Evolutionary conservation across 35 echinoderm and acorn worm genomes (phyloP), one percentile per base, ranked within the genome.

Genomic region (Apostichopus japonicus): DNA sequence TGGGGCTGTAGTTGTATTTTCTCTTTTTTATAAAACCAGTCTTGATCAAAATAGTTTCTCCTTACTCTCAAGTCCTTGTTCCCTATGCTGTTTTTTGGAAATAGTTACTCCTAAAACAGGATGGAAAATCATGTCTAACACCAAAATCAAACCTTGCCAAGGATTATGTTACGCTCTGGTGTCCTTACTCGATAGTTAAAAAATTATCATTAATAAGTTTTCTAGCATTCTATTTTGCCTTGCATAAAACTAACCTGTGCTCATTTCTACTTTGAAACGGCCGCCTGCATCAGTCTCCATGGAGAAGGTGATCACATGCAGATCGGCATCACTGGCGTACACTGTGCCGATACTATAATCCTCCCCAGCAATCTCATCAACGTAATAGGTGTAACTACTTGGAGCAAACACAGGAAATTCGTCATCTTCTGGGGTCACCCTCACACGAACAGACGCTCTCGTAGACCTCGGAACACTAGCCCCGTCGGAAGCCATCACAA

Each of bases 271-370:
- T 4, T 19, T 80, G 91, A 96, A 99, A 5, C 72, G 76, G 16
- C 87, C 76, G 54, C 59, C 90, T 25, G 88, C 65, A n/a, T 91
- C 88, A 25, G 90, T 90, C 10, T 59, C 10, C 72, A 99, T 93
- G 7, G 22, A 65, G 33, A 95, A 94, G 8, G 55, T 65, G 33
- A 99, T 83, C 54, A 24, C 54, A 61, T 96, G 93, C 73, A 65
- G 83, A 90, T 99, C 97, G 10, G 94, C 87, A 61, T 99, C 97
- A 19, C 95, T 99, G 10, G 94, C 97, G 79, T 96, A 96, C 10
- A 99, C 97, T 23, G 95, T 99, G 21, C 93, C 95, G 10, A 99
- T 93, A 77, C 83, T 91, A 54, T 96, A 99, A 25, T 84, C 78
- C 7, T 56, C 55, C 13, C 44, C 56, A 11, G 97, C 97, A 44